Evolutionary conservation across 2,797 vertebrate genomes (phyloP).

Genomic region (Poecilia velifera): DNA sequence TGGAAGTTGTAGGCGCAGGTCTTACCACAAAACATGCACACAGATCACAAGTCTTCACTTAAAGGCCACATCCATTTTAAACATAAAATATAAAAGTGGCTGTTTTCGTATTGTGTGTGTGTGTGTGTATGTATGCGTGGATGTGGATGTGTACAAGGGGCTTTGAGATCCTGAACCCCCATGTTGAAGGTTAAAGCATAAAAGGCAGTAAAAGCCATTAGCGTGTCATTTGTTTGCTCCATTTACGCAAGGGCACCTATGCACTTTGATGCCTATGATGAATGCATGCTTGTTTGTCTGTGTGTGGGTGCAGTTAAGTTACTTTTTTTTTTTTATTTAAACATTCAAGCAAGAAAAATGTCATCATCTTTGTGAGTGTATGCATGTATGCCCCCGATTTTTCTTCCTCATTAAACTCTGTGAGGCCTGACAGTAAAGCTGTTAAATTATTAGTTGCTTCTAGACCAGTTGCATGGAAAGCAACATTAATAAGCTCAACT

Average conservation of each 20-base stretch:
- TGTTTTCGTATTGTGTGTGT: constrained; percentile 10
- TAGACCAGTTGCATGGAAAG: constrained; percentile 53
- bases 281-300: constrained; percentile 26
- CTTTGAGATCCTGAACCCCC: constrained; percentile 23
- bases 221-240: constrained; percentile 53
- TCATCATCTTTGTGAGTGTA: constrained; percentile 27
- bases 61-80: constrained; percentile 30
- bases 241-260: constrained; percentile 64
- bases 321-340: constrained; percentile 43
- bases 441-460: constrained; percentile 62
- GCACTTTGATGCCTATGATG: constrained; percentile 29
- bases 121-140: not conserved
- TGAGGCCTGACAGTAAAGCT: constrained; percentile 55
- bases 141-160: not conserved
- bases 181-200: constrained; percentile 57
- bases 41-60: not conserved
- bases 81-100: constrained; percentile 11
- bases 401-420: constrained; percentile 62
- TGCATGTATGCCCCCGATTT: constrained; percentile 18
- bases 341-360: constrained; percentile 42
- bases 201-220: constrained; percentile 54
- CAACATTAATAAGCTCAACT: constrained; percentile 47
- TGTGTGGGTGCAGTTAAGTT: constrained; percentile 19
- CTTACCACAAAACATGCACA: constrained; percentile 20
- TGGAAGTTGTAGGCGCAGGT: constrained; percentile 11